Base-by-base conservation (phyloP, 1,140 invertebrate species). In the Euwallacea fornicatus region DNA sequence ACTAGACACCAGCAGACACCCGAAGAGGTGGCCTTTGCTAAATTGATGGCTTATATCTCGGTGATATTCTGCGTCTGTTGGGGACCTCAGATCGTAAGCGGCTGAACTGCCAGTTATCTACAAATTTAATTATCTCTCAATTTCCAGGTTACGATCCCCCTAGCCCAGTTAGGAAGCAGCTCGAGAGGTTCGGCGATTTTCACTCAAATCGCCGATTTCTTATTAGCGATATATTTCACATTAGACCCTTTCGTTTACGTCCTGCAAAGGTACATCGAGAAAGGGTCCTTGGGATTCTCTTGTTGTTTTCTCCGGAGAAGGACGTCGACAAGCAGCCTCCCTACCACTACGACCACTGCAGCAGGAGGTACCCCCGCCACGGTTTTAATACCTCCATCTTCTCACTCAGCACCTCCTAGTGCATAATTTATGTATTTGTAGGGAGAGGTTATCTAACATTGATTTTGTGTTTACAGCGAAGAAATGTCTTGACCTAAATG, bases 161-260 rank as follows among this genome's bases (percentile, higher is more conserved):
- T 91, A 76, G 87, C 86, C 0, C 89, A 91, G 68, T 82, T 81
- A 41, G 47, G 76, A 41, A 73, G 75, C 10, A 73, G 76, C 69
- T 64, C 77, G 59, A 72, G 69, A 76, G 77, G 2, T 78, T 83
- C 75, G 81, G 16, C 8, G 41, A 72, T 80, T 44, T 85, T 91
- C 72, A 85, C 85, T 60, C 81, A 82, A 0, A 78, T 89, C 4
- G 90, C 91, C 2, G 92, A 95, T 78, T 82, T 92, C 7, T 81
- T 93, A 53, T 88, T 94, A 80, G 88, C 91, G n/a, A 76, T 93
- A 33, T 93, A 94, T 78, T 94, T 94, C 77, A 88, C 90, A 13
- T 82, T 93, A 54, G 90, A 95, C 82, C 93, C 93, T 0, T 91
- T 91, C 71, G 88, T 94, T 56, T 93, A 94, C 79, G 92, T 95